Percentiles rank a stretch among this genome's conserved stretches.
These are phyloP conservation scores for Centropus bengalensis DNA, from an alignment of 2,113 vertebrate genomes.

Conservation along the genomic window DNA sequence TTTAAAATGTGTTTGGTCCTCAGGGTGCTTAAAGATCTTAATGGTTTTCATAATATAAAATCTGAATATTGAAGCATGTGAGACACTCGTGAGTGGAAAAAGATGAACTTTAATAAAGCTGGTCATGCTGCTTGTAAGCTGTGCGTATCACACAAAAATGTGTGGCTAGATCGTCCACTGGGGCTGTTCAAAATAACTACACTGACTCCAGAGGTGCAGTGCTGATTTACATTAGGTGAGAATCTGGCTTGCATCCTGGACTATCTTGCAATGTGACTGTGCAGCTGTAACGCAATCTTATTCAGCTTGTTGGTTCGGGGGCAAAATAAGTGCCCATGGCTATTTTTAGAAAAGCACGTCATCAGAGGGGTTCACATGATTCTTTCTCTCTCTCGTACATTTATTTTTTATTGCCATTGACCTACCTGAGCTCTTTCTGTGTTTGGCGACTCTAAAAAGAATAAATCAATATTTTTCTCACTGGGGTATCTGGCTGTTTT, in stretches of 20 bases:
- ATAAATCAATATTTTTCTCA: slow-evolving; percentile 4
- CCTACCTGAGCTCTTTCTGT: not conserved
- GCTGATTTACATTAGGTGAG: slow-evolving; percentile 34
- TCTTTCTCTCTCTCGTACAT: not conserved
- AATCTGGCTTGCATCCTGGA: slow-evolving; percentile 19
- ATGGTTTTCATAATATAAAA: not conserved
- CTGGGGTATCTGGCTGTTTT: not conserved
- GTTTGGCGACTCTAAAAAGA: not conserved
- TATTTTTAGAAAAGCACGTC: slow-evolving; percentile 36
- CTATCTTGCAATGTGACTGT: slow-evolving; percentile 39
- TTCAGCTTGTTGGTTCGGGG: not conserved
- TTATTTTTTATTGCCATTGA: slow-evolving; percentile 48
- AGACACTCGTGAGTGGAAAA: slow-evolving; percentile 6
- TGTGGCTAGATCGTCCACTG: not conserved
- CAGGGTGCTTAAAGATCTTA: slow-evolving; percentile 24
- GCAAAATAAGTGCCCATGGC: not conserved
- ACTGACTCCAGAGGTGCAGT: slow-evolving; percentile 2
- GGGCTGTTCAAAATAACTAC: slow-evolving; percentile 37
- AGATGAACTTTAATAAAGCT: slow-evolving; percentile 24
- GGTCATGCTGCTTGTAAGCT: slow-evolving; percentile 6
- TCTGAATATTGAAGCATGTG: slow-evolving; percentile 49
- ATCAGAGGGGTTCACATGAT: not conserved
- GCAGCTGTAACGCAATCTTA: slow-evolving; percentile 22
- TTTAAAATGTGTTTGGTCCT: slow-evolving; percentile 36
- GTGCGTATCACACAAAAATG: slow-evolving; percentile 20